These are phyloP conservation scores for Epistrophe eligans DNA, from an alignment of 2,888 invertebrate genomes.

Conservation along the genomic window DNA sequence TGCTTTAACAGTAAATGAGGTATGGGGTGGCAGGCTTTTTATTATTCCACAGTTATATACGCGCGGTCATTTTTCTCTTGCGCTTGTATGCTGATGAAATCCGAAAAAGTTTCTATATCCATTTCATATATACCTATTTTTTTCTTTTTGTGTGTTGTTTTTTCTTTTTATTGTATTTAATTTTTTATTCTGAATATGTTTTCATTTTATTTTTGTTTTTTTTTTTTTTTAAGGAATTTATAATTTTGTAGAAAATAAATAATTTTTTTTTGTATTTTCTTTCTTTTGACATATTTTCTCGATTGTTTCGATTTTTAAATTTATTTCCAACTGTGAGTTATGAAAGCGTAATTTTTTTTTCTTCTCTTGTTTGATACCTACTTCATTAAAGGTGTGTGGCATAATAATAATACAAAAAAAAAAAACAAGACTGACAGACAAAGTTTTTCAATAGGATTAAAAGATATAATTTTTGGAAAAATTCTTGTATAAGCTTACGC, in stretches of 20 bases:
- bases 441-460: constrained; percentile 64
- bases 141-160: no score
- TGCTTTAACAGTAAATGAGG: not conserved
- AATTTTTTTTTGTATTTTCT: not conserved
- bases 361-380: not conserved
- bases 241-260: constrained; percentile 18
- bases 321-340: constrained; percentile 35
- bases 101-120: not conserved
- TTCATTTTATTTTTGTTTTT: not conserved
- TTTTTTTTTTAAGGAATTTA: constrained; percentile 46
- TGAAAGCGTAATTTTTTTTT: constrained; percentile 26
- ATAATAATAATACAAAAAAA: not conserved
- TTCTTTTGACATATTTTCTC: constrained; percentile 15
- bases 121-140: not conserved
- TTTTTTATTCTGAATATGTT: constrained; percentile 18
- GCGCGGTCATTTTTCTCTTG: constrained; percentile 17
- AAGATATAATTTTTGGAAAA: constrained; percentile 30
- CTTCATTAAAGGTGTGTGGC: constrained; percentile 30
- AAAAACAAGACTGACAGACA: constrained; percentile 29
- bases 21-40: not conserved
- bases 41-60: constrained; percentile 29
- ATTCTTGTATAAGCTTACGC: constrained; percentile 20
- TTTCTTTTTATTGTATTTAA: not conserved
- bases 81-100: constrained; percentile 7
- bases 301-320: constrained; percentile 63